A percentile compares a stretch with the other conserved stretches of the same genome.
Evolutionary conservation across 2,797 vertebrate species (phyloP).

Genomic region (Neomorphus geoffroyi): DNA sequence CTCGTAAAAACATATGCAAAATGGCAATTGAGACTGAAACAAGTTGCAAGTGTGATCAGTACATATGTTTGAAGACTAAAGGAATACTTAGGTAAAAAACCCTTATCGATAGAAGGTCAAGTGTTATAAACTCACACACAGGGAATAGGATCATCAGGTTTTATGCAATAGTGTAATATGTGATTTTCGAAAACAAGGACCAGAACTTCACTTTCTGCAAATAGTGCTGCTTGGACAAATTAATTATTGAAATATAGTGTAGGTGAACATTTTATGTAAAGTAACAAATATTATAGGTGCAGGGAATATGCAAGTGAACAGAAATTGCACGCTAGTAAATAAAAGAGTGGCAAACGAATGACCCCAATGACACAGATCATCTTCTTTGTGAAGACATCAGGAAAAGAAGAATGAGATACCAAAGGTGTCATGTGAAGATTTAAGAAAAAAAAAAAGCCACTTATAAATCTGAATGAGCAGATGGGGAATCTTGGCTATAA

Average conservation of each 20-base stretch:
- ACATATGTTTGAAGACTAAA: not conserved
- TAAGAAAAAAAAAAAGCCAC: not conserved
- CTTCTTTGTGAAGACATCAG: not conserved
- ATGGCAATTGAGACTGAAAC: not conserved
- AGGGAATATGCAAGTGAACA: not conserved
- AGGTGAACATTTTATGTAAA: not conserved
- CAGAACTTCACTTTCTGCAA: not conserved
- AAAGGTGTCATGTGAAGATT: not conserved
- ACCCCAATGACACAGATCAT: not conserved
- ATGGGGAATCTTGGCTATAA: not conserved
- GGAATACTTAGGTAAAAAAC: not conserved
- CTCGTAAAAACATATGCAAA: constrained; percentile 18
- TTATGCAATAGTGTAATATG: not conserved
- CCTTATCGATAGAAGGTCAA: not conserved
- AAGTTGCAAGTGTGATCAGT: not conserved
- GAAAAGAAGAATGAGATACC: not conserved
- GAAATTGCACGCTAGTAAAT: not conserved
- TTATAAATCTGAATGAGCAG: not conserved
- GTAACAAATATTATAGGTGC: not conserved
- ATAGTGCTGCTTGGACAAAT: not conserved
- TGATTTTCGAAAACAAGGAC: not conserved
- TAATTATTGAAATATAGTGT: not conserved
- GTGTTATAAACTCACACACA: not conserved
- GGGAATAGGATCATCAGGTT: not conserved
- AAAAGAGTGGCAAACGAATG: not conserved